Conservation (phyloP, 2,113 vertebrate species). For the Callipepla californica region DNA sequence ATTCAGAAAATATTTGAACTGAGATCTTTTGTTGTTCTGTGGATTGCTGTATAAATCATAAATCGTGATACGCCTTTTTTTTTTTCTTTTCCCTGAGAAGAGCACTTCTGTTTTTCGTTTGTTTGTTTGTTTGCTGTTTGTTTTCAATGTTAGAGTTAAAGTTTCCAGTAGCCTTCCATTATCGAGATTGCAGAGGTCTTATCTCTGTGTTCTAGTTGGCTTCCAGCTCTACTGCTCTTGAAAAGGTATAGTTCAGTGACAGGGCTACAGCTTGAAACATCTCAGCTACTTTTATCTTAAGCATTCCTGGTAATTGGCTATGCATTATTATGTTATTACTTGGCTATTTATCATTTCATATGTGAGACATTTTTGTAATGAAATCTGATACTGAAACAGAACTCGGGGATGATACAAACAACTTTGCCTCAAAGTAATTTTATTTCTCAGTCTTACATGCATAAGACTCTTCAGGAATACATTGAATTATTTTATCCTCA, state of each 20-base stretch:
- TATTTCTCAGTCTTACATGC: not conserved
- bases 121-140: not conserved
- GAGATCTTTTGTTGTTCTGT: not conserved
- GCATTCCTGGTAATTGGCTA: not conserved
- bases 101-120: not conserved
- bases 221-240: not conserved
- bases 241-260: not conserved
- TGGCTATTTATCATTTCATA: not conserved
- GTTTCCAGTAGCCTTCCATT: not conserved
- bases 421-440: not conserved
- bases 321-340: not conserved
- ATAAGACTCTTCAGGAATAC: not conserved
- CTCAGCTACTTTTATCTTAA: not conserved
- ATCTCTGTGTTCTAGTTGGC: not conserved
- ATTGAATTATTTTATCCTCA: not conserved
- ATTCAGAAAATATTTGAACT: not conserved
- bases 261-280: not conserved
- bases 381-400: not conserved
- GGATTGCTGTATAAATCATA: not conserved
- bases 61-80: fast-evolving
- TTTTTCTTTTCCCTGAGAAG: not conserved
- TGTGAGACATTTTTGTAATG: not conserved
- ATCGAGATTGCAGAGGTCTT: not conserved
- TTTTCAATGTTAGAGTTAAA: not conserved
- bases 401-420: not conserved